Evolutionary conservation across 2,797 vertebrate genomes (phyloP).

Genomic region (Aplochiton taeniatus): DNA sequence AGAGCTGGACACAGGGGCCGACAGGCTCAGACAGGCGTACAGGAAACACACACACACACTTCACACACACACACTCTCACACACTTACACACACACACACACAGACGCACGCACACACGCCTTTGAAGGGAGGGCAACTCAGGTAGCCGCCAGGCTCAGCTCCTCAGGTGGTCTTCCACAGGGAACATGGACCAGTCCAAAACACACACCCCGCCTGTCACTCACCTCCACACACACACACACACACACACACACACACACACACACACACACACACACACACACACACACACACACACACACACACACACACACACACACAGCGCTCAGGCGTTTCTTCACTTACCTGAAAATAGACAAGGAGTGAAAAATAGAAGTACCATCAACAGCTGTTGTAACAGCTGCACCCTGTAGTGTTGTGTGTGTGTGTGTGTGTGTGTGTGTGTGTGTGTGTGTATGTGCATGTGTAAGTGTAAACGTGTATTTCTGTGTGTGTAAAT

Average conservation of each 20-base stretch:
- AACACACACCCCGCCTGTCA: neutral
- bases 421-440: constrained; percentile 20
- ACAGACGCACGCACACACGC: neutral
- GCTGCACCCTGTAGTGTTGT: constrained; percentile 48
- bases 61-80: neutral
- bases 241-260: constrained; percentile 32
- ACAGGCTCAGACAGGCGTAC: too few relatives aligned
- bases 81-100: constrained; percentile 18
- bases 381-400: constrained; percentile 59
- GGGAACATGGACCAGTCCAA: constrained; percentile 9
- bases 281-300: constrained; percentile 37
- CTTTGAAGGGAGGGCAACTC: neutral
- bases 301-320: constrained; percentile 38
- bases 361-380: constrained; percentile 7
- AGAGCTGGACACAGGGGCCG: too few relatives aligned
- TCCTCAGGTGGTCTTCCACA: constrained; percentile 7
- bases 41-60: too few relatives aligned
- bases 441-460: constrained; percentile 28
- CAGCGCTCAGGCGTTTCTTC: too few relatives aligned
- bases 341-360: too few relatives aligned
- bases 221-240: constrained; percentile 21
- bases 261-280: constrained; percentile 21
- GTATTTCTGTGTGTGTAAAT: constrained; percentile 13
- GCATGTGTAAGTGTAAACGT: constrained; percentile 17
- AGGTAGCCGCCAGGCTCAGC: constrained; percentile 8